Evolutionary conservation across 2,888 invertebrate species (phyloP).

Genomic region (Orchestes rusci): DNA sequence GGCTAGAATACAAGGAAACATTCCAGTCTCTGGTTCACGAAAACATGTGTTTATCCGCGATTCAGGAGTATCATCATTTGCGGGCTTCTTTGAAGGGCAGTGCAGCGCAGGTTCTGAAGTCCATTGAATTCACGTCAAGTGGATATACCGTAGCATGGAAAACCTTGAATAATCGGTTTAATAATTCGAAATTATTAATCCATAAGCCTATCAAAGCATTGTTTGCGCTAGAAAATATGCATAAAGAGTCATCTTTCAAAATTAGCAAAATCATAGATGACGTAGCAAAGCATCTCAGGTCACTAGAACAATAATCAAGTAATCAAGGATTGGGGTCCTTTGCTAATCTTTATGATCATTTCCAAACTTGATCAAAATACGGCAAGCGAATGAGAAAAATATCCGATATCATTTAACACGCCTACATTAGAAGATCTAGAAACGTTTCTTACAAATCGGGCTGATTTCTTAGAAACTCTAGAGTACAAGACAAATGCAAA

Average conservation of each 20-base stretch:
- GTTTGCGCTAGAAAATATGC: neutral
- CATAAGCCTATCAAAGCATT: neutral
- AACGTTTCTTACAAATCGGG: neutral
- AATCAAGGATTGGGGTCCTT: neutral
- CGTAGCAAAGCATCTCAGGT: neutral
- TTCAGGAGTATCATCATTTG: constrained; percentile 8
- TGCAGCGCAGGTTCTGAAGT: constrained; percentile 3
- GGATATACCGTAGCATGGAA: constrained; percentile 17
- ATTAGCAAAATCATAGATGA: neutral
- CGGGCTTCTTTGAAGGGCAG: constrained; percentile 5
- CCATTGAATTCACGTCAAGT: constrained; percentile 7
- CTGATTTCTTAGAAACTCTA: constrained; percentile 7
- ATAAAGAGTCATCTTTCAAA: neutral
- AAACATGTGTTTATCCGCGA: constrained; percentile 4
- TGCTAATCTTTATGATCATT: neutral
- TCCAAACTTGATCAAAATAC: neutral
- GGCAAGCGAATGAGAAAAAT: neutral
- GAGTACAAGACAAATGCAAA: constrained; percentile 2
- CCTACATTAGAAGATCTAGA: neutral
- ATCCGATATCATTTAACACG: neutral
- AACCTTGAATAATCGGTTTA: neutral
- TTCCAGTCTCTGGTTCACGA: constrained; percentile 10
- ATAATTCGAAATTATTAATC: neutral
- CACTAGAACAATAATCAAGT: neutral
- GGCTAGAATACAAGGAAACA: constrained; percentile 11